Evolutionary conservation across 2,888 invertebrate species (phyloP), one percentile per base, ranked within the genome.

Genomic region (Tenthredo livida): DNA sequence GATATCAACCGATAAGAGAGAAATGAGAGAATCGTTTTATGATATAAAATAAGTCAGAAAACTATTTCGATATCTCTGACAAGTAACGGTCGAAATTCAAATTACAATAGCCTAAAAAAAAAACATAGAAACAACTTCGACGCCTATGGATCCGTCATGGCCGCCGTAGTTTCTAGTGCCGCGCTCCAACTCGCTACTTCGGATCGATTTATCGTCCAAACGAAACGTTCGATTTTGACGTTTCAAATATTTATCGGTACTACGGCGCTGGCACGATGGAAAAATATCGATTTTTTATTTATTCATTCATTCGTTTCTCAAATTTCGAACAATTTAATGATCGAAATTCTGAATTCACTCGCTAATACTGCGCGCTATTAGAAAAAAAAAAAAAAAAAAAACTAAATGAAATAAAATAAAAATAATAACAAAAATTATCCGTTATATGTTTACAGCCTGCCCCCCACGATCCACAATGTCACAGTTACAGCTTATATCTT

Each of bases 391-490:
- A 47, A 47, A 2, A 33, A 4, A 33, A 33, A 33, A 2, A 47
- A 47, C 10, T 47, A 12, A 12, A 12, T 12, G 12, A 47, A 47
- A 67, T 29, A 67, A 67, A 29, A 37, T 6, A 37, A 37, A 7
- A 33, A 7, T 6, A 70, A 29, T 33, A 33, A 10, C n/a, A 15
- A 33, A 21, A 21, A 61, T 25, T 10, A 61, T 67, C 6, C 17
- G 17, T 33, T 67, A 67, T 17, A 33, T 67, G 33, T 33, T 77
- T 86, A 90, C 93, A 93, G 93, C 92, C 93, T 92, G 91, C 91
- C 90, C 92, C 90, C 93, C 92, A 92, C 90, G 93, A 93, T 93
- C 93, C 93, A 85, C 93, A 93, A 90, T 92, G 92, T 93, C 93
- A 93, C 93, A 93, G 93, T 92, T 93, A 92, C 89, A 93, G 92